These are phyloP conservation scores for Oscheius sp. DNA, from an alignment of 2,888 invertebrate species.

Conservation along the genomic window DNA sequence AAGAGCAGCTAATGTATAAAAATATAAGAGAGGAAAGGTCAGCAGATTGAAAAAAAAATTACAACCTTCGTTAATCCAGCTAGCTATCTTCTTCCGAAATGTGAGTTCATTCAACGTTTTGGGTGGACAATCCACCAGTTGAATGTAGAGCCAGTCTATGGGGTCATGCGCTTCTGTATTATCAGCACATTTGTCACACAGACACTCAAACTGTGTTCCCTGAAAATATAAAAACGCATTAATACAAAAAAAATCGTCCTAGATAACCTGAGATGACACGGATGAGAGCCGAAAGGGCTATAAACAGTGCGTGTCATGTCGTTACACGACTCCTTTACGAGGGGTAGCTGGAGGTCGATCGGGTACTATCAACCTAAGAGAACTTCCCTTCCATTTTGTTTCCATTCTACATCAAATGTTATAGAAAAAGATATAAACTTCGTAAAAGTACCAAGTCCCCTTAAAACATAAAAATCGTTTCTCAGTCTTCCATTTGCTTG, in stretches of 20 bases:
- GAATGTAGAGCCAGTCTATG: conserved; percentile 29
- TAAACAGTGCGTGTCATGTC: conserved; percentile 20
- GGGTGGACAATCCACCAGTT: conserved; percentile 26
- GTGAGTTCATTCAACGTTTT: conserved; percentile 3
- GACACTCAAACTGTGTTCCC: conserved; percentile 23
- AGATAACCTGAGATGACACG: not conserved
- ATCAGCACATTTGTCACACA: conserved; percentile 23
- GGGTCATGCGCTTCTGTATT: conserved; percentile 11
- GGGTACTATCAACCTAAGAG: not conserved
- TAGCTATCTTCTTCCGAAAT: conserved; percentile 19
- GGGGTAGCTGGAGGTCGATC: conserved; percentile 5
- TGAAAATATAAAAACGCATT: conserved; percentile 16
- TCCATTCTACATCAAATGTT: not conserved
- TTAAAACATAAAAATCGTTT: not conserved
- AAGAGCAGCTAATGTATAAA: not conserved
- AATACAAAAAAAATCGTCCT: not conserved
- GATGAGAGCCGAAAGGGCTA: conserved; percentile 12
- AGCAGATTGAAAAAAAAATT: not conserved
- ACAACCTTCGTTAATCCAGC: conserved; percentile 32
- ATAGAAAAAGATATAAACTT: not conserved
- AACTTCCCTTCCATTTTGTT: not conserved
- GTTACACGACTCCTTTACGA: conserved; percentile 13
- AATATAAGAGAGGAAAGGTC: not conserved
- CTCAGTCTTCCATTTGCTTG: too few species aligned
- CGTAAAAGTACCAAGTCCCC: too few species aligned